Percentiles rank a stretch among this genome's conserved stretches.
Evolutionary conservation across 2,888 invertebrate genomes (phyloP).

Genomic region (Pelosia muscerda): DNA sequence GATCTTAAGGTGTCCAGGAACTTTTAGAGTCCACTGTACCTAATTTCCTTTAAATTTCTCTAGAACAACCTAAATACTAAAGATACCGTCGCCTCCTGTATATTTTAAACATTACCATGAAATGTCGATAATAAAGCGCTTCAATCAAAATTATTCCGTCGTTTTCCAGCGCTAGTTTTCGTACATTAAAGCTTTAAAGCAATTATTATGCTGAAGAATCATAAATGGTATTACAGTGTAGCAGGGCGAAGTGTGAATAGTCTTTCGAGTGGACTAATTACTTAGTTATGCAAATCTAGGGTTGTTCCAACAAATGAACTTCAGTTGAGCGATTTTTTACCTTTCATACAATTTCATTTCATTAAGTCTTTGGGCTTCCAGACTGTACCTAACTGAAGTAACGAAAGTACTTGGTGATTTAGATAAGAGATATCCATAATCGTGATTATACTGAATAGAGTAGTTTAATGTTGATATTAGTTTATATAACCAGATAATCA

Average conservation of each 20-base stretch:
- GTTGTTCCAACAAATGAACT: constrained; percentile 61
- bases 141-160: neutral
- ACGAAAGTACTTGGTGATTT: constrained; percentile 43
- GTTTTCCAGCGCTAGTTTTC: neutral
- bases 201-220: constrained; percentile 40
- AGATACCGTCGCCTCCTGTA: neutral
- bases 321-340: constrained; percentile 33
- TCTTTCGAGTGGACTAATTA: constrained; percentile 58
- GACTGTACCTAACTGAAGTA: constrained; percentile 30
- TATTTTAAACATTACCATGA: constrained; percentile 2
- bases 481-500: neutral
- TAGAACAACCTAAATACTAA: neutral
- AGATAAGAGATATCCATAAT: constrained; percentile 30
- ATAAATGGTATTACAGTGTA: constrained; percentile 44
- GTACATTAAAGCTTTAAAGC: constrained; percentile 32
- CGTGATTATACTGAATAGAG: neutral
- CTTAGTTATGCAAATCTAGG: constrained; percentile 60
- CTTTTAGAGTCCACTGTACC: no score
- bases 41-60: no score
- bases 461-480: neutral
- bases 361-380: constrained; percentile 17
- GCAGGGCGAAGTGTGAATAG: constrained; percentile 38
- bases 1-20: no score
- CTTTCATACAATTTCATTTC: constrained; percentile 38
- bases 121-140: neutral